phyloP scores from a whole-genome alignment of 1,140 invertebrate species.

The Drosophila nebulosa region DNA sequence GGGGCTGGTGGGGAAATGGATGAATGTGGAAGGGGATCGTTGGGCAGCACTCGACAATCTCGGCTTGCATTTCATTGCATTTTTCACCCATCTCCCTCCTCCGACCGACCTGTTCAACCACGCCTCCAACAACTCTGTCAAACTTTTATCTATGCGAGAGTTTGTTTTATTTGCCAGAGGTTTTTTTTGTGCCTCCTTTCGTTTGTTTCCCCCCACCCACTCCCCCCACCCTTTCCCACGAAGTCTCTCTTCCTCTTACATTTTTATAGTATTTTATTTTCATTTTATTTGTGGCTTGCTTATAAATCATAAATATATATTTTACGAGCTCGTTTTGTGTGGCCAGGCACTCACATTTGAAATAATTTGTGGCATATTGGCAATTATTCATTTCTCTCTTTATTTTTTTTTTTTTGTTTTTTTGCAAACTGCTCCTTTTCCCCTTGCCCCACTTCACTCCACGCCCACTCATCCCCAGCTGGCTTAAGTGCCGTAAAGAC shows the following conservation, averaged over 20 bases:
- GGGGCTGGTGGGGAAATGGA: too few species aligned
- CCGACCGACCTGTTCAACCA: conserved; percentile 13
- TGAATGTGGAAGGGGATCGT: not conserved
- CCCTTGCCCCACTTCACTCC: not conserved
- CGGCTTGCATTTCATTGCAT: conserved; percentile 65
- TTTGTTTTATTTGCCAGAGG: conserved; percentile 6
- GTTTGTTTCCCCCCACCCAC: not conserved
- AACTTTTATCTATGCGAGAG: conserved; percentile 64
- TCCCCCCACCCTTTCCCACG: not conserved
- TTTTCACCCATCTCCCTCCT: conserved; percentile 30
- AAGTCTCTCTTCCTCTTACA: not conserved
- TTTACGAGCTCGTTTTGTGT: conserved; percentile 53
- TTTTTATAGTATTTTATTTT: conserved; percentile 10
- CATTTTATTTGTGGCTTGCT: conserved; percentile 25
- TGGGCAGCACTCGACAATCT: conserved; percentile 35
- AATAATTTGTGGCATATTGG: conserved; percentile 79
- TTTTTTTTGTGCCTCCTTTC: conserved; percentile 24
- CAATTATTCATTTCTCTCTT: conserved; percentile 67
- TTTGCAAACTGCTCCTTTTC: not conserved
- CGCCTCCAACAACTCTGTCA: conserved; percentile 53
- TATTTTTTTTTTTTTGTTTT: not conserved
- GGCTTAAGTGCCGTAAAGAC: conserved; percentile 5
- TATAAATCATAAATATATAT: conserved; percentile 77
- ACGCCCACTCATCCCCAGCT: not conserved
- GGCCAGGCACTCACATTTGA: conserved; percentile 68